These are phyloP conservation scores for Cryptoblepharus egeriae DNA, from an alignment of 2,797 vertebrate species.

Conservation along the genomic window DNA sequence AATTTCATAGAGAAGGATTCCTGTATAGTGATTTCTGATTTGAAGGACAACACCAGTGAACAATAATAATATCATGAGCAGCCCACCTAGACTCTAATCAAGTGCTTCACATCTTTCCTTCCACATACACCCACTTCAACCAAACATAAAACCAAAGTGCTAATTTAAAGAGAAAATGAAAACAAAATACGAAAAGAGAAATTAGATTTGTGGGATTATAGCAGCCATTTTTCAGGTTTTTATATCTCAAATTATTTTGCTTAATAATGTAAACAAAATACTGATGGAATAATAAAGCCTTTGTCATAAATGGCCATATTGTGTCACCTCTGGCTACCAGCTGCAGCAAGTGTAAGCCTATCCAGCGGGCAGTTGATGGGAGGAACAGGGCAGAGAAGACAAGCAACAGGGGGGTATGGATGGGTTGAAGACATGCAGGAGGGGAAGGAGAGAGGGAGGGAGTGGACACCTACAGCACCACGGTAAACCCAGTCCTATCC, in stretches of 20 bases:
- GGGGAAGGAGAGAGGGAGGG: too few relatives aligned
- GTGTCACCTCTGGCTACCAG: too few relatives aligned
- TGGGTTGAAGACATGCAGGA: too few relatives aligned
- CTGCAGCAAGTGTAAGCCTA: too few relatives aligned
- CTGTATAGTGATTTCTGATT: background rate
- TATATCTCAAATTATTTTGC: background rate
- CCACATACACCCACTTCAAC: background rate
- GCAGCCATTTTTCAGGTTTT: fast-evolving
- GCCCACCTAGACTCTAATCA: background rate
- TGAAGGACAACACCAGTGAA: background rate
- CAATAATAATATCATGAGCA: background rate
- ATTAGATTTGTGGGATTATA: background rate
- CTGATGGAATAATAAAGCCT: too few relatives aligned
- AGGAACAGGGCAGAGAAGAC: too few relatives aligned
- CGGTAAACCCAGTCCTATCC: too few relatives aligned
- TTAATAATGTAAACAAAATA: too few relatives aligned
- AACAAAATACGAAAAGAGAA: background rate
- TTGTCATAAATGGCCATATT: too few relatives aligned
- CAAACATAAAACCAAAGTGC: background rate
- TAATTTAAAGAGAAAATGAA: background rate
- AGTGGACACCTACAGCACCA: too few relatives aligned
- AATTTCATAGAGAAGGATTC: background rate
- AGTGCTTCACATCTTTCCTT: background rate
- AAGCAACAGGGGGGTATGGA: too few relatives aligned
- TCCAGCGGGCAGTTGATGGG: too few relatives aligned